A percentile compares a stretch with the other conserved stretches of the same genome.
phyloP scores from a whole-genome alignment of 2,888 invertebrate species.

The Nemurella pictetii region DNA sequence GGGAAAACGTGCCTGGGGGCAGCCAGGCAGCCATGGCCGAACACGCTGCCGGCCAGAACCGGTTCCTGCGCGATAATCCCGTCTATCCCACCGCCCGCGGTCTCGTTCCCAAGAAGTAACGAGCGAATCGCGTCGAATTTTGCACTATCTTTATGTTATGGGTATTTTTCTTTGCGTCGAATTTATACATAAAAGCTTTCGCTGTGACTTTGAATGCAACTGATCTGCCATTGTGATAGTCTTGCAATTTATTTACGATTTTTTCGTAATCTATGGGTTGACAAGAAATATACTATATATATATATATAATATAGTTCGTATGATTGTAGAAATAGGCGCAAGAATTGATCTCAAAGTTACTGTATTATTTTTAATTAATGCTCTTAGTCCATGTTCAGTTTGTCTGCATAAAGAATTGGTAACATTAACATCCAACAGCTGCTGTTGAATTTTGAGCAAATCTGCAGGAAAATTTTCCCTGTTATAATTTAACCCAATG shows the following conservation, averaged over 20 bases:
- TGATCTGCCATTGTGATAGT: background rate
- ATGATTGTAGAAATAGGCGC: too few species aligned
- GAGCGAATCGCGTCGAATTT: background rate
- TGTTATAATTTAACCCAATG: too few species aligned
- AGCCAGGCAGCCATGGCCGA: too few species aligned
- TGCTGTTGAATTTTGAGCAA: too few species aligned
- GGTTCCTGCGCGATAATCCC: background rate
- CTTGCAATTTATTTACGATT: background rate
- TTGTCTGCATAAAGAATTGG: too few species aligned
- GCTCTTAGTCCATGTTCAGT: too few species aligned
- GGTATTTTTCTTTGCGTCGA: background rate
- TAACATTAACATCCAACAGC: too few species aligned
- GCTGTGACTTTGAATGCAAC: background rate
- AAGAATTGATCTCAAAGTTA: too few species aligned
- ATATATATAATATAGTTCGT: background rate
- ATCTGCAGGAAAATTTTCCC: too few species aligned
- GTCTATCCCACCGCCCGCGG: conserved; percentile 40
- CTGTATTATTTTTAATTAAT: too few species aligned
- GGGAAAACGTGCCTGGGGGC: background rate
- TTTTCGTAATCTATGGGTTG: background rate
- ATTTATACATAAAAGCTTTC: background rate
- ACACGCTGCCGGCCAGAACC: background rate
- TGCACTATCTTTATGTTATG: background rate
- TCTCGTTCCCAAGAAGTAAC: conserved; percentile 39
- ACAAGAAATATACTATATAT: background rate